Percentiles rank a stretch among this genome's conserved stretches.
Evolutionary conservation across 1,140 invertebrate genomes (phyloP).

Genomic region (Meteorus sp.): DNA sequence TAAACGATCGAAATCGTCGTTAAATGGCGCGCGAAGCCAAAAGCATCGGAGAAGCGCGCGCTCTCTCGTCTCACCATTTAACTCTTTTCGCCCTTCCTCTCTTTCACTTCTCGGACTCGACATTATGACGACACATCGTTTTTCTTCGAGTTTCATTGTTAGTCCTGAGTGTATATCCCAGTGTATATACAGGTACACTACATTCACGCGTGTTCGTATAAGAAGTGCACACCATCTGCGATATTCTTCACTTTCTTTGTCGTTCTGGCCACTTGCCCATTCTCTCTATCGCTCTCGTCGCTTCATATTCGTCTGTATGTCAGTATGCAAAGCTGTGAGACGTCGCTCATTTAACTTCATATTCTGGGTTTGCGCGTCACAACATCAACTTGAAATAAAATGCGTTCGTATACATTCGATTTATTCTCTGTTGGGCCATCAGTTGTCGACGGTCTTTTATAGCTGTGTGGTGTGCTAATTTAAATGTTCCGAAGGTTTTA

Average conservation of each 20-base stretch:
- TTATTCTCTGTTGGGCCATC: conserved; percentile 9
- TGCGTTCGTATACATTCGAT: not conserved
- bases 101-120: conserved; percentile 17
- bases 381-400: not conserved
- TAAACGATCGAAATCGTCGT: conserved; percentile 60
- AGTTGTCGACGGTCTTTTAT: not conserved
- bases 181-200: too few species aligned
- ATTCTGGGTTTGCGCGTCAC: too few species aligned
- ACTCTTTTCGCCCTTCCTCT: conserved; percentile 20
- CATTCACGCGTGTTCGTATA: too few species aligned
- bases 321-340: too few species aligned
- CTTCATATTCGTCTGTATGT: too few species aligned
- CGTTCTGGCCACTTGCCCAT: too few species aligned
- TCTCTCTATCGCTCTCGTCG: too few species aligned
- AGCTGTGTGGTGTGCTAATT: conserved; percentile 8
- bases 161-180: conserved; percentile 23
- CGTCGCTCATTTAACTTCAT: too few species aligned
- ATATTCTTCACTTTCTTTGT: too few species aligned
- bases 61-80: conserved; percentile 16
- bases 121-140: conserved; percentile 35
- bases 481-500: conserved; percentile 19
- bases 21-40: conserved; percentile 47
- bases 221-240: too few species aligned
- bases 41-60: conserved; percentile 37
- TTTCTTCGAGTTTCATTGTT: conserved; percentile 45